These are phyloP conservation scores for Macrobrachium nipponense DNA, from an alignment of 1,140 invertebrate genomes.

Conservation along the genomic window DNA sequence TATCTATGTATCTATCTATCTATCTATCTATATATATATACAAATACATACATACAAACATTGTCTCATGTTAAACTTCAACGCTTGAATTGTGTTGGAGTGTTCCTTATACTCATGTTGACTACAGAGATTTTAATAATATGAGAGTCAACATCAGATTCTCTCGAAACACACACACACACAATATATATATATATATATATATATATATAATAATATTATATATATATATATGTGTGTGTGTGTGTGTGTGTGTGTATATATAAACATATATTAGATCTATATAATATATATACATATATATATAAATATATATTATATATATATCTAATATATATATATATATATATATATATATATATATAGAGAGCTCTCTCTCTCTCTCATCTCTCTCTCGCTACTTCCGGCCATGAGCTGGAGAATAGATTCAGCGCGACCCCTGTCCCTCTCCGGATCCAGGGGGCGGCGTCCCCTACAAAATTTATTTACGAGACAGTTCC, in stretches of 20 bases:
- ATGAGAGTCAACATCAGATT: no score
- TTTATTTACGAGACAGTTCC: neutral
- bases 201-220: constrained; percentile 7
- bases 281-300: constrained; percentile 12
- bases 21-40: no score
- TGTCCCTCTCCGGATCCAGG: neutral
- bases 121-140: no score
- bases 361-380: neutral
- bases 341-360: constrained; percentile 3
- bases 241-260: no score
- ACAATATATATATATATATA: constrained; percentile 14
- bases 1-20: no score
- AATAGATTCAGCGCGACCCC: neutral
- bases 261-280: neutral
- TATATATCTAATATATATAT: neutral
- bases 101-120: no score
- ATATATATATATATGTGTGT: neutral
- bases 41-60: no score
- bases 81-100: no score
- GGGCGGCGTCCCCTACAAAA: no score
- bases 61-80: no score
- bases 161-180: no score
- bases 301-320: constrained; percentile 7
- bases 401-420: neutral
- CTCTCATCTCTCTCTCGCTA: neutral